Conservation (phyloP, 2,797 vertebrate genomes). For the Malurus splendens region DNA sequence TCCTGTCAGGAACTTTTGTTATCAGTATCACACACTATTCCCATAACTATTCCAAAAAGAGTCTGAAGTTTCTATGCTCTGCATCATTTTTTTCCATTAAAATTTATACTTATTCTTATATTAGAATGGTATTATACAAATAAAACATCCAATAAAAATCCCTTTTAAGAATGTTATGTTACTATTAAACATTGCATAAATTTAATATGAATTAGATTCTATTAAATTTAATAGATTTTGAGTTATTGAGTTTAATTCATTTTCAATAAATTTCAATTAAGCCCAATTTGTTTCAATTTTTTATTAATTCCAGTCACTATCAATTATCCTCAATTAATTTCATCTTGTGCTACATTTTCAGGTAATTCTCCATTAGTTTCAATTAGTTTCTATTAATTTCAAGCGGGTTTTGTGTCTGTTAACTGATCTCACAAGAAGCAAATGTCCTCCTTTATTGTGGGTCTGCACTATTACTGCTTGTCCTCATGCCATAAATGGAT, state of each 20-base stretch:
- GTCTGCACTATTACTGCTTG: background rate
- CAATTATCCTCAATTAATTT: conserved; percentile 77
- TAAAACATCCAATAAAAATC: conserved; percentile 36
- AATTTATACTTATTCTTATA: conserved; percentile 1
- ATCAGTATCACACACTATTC: conserved; percentile 2
- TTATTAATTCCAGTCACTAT: conserved; percentile 74
- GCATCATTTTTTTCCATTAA: background rate
- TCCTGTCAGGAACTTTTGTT: conserved; percentile 18
- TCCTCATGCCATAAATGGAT: conserved; percentile 5
- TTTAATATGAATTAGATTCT: conserved; percentile 70
- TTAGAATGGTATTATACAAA: conserved; percentile 17
- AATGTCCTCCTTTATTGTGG: conserved; percentile 32
- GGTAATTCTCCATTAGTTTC: conserved; percentile 72
- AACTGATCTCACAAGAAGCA: conserved; percentile 63
- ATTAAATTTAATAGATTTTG: conserved; percentile 72
- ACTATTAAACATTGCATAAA: conserved; percentile 63
- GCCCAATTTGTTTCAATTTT: conserved; percentile 66
- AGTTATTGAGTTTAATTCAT: conserved; percentile 70
- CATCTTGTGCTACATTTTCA: conserved; percentile 71
- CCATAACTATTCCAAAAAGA: conserved; percentile 1
- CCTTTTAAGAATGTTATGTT: conserved; percentile 55
- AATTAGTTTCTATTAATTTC: conserved; percentile 73
- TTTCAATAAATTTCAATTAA: conserved; percentile 78
- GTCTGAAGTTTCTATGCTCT: background rate
- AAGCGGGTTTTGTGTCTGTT: conserved; percentile 45